Evolutionary conservation across 2,888 invertebrate species (phyloP).

Genomic region (Drosophila emarginata): DNA sequence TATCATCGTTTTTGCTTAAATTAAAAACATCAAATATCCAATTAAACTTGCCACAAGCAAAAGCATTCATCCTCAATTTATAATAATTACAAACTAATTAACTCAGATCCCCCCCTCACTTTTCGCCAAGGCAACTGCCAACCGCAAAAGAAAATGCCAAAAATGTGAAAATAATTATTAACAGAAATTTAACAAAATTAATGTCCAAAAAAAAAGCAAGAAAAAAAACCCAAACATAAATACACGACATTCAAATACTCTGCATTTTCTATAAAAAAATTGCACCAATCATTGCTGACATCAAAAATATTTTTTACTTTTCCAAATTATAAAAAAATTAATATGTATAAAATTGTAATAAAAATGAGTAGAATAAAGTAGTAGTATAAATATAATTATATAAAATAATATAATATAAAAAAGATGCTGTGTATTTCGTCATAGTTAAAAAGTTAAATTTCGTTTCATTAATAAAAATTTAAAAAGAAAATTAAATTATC

Average conservation of each 20-base stretch:
- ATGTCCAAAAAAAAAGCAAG: constrained; percentile 18
- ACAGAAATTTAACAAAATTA: constrained; percentile 76
- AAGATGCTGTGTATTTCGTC: constrained; percentile 63
- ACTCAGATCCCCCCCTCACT: constrained; percentile 61
- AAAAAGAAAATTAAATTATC: constrained; percentile 37
- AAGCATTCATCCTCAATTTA: constrained; percentile 78
- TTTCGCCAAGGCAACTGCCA: constrained; percentile 59
- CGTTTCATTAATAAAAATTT: constrained; percentile 27
- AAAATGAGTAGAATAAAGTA: no score
- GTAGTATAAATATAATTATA: no score
- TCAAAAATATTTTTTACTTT: no score
- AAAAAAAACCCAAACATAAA: constrained; percentile 21
- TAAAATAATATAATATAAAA: constrained; percentile 14
- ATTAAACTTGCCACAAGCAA: constrained; percentile 78
- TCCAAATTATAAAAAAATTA: no score
- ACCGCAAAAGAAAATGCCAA: constrained; percentile 63
- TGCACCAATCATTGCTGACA: no score
- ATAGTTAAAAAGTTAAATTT: constrained; percentile 20
- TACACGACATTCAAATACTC: constrained; percentile 7
- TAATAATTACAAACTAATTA: constrained; percentile 80
- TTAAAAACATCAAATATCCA: constrained; percentile 77
- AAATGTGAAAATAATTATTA: constrained; percentile 76
- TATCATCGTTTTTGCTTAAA: constrained; percentile 59
- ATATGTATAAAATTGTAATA: no score
- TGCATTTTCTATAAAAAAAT: no score